These are phyloP conservation scores for Petrosia ficiformis DNA, from an alignment of 37 sponge, comb jelly and placozoan genomes.

Conservation along the genomic window DNA sequence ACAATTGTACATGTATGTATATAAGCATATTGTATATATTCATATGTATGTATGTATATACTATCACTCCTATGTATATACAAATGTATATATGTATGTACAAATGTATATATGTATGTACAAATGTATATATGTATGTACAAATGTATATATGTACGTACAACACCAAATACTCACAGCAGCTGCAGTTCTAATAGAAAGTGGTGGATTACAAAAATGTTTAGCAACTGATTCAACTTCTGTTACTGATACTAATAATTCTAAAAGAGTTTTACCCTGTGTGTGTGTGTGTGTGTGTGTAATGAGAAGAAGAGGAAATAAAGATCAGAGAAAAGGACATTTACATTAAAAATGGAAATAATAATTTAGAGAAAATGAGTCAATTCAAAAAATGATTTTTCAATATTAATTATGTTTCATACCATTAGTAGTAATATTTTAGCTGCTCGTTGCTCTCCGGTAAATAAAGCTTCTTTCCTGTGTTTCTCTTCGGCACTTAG, in stretches of 20 bases:
- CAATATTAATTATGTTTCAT: background rate
- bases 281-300: too few species aligned
- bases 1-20: too few species aligned
- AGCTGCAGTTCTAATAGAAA: constrained; percentile 55
- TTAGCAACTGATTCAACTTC: constrained; percentile 31
- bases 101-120: too few species aligned
- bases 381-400: background rate
- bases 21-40: too few species aligned
- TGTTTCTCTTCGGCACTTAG: constrained; percentile 21
- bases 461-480: constrained; percentile 50
- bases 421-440: constrained; percentile 53
- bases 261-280: constrained; percentile 43
- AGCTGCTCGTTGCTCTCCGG: constrained; percentile 50
- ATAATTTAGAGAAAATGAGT: background rate
- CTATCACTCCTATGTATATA: too few species aligned
- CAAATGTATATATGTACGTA: too few species aligned
- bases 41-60: too few species aligned
- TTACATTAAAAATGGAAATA: too few species aligned
- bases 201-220: constrained; percentile 47
- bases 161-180: constrained; percentile 43
- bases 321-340: too few species aligned
- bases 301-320: too few species aligned
- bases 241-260: constrained; percentile 28
- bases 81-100: too few species aligned
- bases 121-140: too few species aligned